Conservation (phyloP, 1,140 invertebrate species). For the Aphaenogaster rudis region DNA sequence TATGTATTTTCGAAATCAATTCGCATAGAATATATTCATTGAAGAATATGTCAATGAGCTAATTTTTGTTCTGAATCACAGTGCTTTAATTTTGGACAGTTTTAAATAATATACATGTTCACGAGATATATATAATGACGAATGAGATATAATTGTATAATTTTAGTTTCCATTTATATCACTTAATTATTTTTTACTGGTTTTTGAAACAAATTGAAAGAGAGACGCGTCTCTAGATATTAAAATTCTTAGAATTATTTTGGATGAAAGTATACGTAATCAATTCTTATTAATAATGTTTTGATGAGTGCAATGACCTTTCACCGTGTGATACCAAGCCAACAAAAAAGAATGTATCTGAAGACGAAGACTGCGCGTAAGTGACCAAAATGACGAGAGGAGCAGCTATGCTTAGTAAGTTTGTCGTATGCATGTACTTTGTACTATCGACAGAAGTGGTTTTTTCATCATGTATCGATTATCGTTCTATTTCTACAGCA, state of each 20-base stretch:
- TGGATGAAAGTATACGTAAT: background rate
- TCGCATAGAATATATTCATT: background rate
- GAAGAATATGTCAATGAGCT: background rate
- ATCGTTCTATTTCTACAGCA: constrained; percentile 63
- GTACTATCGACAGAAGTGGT: constrained; percentile 47
- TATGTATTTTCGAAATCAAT: constrained; percentile 12
- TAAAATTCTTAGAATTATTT: background rate
- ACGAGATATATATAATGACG: background rate
- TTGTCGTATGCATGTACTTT: constrained; percentile 72
- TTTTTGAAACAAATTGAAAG: background rate
- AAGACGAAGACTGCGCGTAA: background rate
- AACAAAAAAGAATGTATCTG: background rate
- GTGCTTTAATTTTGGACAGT: background rate
- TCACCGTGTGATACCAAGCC: constrained; percentile 26
- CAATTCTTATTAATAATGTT: constrained; percentile 7
- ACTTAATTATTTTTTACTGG: background rate
- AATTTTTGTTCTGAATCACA: background rate
- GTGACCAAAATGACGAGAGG: constrained; percentile 44
- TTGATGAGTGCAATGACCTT: constrained; percentile 42
- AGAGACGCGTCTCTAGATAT: background rate
- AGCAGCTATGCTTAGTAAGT: constrained; percentile 73
- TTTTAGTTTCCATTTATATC: background rate
- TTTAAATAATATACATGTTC: background rate
- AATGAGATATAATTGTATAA: background rate
- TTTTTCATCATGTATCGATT: constrained; percentile 43